Evolutionary conservation across 2,113 vertebrate species (phyloP), one percentile per base, ranked within the genome.

Genomic region (Sprattus sprattus): DNA sequence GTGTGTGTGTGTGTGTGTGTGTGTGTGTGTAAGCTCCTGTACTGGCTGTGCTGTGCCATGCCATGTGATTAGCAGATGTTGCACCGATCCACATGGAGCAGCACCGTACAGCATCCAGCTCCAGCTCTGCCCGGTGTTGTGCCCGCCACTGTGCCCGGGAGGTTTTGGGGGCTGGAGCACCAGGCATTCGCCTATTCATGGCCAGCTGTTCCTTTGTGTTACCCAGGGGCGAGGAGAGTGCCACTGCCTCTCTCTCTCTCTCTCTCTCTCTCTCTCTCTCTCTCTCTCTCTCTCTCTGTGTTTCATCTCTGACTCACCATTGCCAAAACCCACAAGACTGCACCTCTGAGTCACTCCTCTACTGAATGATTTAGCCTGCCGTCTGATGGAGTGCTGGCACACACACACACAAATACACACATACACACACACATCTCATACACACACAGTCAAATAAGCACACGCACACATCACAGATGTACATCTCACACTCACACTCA

Each of bases 21-120:
- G 25, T 75, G 67, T 75, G 28, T 75, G 28, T 75, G 67, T 13
- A 2, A 20, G 67, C 28, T 32, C 9, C 11, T 39, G 71, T 39
- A 28, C 39, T 71, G 71, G 28, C 71, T 44, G 71, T 39, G 71
- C 90, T 86, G 82, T 89, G 88, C 88, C 88, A 67, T 45, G 18
- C 88, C 88, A 90, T 91, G 93, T 93, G 93, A 94, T 95, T 92
- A 94, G 92, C 94, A 95, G 94, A 94, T 94, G 92, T 94, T 92
- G 89, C 89, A 85, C 90, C 90, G 89, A 91, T 22, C 18, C 16
- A 15, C 15, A 15, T 54, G 4, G 52, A 54, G 52, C 16, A 2
- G 52, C 16, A 15, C 18, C 3, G 54, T 6, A 4, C 3, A 6
- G 54, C 20, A 6, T 18, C 18, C 88, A 89, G 39, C 39, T 92